Evolutionary conservation across 2,113 vertebrate species (phyloP).

Genomic region (Prionailurus bengalensis): DNA sequence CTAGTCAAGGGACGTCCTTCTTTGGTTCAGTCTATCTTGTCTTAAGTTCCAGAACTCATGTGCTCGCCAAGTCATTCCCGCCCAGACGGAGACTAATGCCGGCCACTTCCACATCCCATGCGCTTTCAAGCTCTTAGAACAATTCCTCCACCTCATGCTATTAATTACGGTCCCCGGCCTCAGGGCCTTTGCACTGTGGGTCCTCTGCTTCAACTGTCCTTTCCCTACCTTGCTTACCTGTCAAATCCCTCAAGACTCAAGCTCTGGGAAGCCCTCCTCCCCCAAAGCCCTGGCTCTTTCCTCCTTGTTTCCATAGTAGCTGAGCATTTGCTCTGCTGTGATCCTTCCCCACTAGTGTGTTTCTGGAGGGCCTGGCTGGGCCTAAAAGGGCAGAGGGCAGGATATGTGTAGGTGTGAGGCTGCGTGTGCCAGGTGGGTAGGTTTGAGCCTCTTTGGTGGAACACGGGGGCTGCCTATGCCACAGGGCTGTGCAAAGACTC

Average conservation of each 20-base stretch:
- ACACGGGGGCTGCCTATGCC: not conserved
- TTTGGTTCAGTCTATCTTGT: not conserved
- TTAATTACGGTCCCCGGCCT: not conserved
- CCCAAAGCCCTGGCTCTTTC: not conserved
- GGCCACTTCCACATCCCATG: not conserved
- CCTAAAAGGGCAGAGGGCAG: not conserved
- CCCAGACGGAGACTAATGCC: not conserved
- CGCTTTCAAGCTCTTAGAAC: not conserved
- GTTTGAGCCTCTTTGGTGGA: not conserved
- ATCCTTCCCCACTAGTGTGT: not conserved
- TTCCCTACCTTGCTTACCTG: not conserved
- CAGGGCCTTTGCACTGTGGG: not conserved
- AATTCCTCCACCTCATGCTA: fast-evolving
- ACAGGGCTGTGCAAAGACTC: not conserved
- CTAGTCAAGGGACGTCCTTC: not conserved
- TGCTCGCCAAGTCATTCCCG: not conserved
- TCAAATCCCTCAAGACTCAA: not conserved
- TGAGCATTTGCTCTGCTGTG: too few species aligned
- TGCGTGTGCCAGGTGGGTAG: not conserved
- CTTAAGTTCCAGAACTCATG: not conserved
- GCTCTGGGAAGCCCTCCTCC: not conserved
- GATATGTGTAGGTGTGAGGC: not conserved
- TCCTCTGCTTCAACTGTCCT: not conserved
- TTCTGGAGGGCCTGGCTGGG: not conserved
- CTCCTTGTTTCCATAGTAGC: not conserved